These are phyloP conservation scores for Nomada fabriciana DNA, from an alignment of 2,888 invertebrate species.

Conservation along the genomic window DNA sequence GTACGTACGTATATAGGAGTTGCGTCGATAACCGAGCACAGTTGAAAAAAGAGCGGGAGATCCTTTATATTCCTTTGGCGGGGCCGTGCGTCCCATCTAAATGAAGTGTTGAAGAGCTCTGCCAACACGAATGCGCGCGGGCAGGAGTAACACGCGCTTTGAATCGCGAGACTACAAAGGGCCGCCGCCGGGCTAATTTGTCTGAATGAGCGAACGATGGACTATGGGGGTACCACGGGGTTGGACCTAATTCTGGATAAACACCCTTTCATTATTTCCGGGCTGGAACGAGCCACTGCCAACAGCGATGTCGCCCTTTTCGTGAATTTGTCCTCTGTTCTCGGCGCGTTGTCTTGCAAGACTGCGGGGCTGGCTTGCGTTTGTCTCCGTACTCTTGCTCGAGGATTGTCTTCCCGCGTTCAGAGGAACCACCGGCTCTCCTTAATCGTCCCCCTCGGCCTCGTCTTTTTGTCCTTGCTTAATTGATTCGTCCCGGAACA, in stretches of 20 bases:
- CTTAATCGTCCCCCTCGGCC: constrained; percentile 19
- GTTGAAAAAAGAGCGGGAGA: neutral
- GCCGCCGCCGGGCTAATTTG: constrained; percentile 83
- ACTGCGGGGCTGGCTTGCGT: constrained; percentile 39
- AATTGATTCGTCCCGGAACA: constrained; percentile 54
- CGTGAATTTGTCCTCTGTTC: constrained; percentile 63
- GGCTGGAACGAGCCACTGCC: constrained; percentile 58
- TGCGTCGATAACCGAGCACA: constrained; percentile 37
- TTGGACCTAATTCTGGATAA: constrained; percentile 82
- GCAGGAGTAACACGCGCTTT: constrained; percentile 82
- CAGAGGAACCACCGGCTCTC: constrained; percentile 34
- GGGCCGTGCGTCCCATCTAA: constrained; percentile 75
- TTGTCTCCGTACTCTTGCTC: constrained; percentile 55
- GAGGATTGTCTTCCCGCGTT: constrained; percentile 33
- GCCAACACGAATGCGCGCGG: constrained; percentile 80
- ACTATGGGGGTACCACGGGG: constrained; percentile 76
- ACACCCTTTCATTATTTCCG: constrained; percentile 83
- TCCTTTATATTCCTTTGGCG: constrained; percentile 73
- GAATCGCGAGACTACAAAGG: constrained; percentile 83
- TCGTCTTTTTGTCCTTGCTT: constrained; percentile 46
- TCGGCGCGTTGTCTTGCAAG: constrained; percentile 65
- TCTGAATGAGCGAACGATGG: constrained; percentile 83
- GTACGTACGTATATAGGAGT: constrained; percentile 1
- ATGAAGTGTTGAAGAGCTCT: constrained; percentile 84
- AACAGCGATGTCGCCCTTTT: constrained; percentile 36